Conservation (phyloP, 2,888 invertebrate genomes). For the Cinara cedri region DNA sequence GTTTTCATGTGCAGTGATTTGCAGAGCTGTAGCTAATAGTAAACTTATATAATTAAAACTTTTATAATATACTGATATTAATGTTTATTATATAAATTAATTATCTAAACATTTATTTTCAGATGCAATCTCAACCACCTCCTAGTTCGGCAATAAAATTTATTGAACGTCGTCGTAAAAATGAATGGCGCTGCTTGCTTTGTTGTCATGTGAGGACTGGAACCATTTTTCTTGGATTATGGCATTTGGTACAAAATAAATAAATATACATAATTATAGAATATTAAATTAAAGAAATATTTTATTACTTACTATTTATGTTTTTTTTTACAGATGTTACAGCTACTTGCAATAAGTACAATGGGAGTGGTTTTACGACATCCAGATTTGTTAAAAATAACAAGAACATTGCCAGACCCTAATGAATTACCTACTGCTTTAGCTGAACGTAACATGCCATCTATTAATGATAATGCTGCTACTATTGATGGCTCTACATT, state of each 20-base stretch:
- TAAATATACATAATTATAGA: neutral
- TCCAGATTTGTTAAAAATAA: conserved; percentile 68
- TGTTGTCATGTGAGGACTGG: conserved; percentile 84
- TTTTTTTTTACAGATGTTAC: conserved; percentile 71
- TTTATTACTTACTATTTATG: neutral
- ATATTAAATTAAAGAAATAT: neutral
- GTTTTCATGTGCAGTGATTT: no score
- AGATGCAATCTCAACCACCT: conserved; percentile 41
- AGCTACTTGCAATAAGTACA: conserved; percentile 76
- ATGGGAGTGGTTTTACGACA: conserved; percentile 77
- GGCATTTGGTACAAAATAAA: conserved; percentile 75
- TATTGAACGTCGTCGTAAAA: conserved; percentile 63
- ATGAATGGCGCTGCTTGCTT: conserved; percentile 81
- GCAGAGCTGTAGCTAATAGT: no score
- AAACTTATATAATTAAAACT: no score
- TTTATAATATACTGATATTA: no score
- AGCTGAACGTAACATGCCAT: conserved; percentile 44
- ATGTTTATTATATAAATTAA: neutral
- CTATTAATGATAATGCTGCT: conserved; percentile 2
- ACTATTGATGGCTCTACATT: conserved; percentile 10
- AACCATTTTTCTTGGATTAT: conserved; percentile 79
- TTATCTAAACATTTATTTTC: conserved; percentile 19
- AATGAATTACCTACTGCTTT: conserved; percentile 50
- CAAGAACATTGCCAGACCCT: conserved; percentile 12
- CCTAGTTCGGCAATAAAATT: conserved; percentile 21